phyloP scores from a whole-genome alignment of 2,113 vertebrate genomes.

The Anolis sagrei region DNA sequence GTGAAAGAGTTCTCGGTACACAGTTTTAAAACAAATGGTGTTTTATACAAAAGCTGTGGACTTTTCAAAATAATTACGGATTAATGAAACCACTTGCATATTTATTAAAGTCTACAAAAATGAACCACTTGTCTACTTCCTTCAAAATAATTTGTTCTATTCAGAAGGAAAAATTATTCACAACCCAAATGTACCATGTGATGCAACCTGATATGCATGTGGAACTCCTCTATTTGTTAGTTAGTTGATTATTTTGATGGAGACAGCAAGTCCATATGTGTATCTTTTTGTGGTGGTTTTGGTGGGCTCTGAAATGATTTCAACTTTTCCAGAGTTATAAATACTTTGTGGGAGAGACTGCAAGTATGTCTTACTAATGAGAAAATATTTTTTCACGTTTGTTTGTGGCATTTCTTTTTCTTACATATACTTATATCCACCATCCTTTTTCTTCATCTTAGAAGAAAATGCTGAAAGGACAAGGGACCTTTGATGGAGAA shows the following conservation, averaged over 20 bases:
- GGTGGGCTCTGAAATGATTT: background rate
- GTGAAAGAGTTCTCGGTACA: background rate
- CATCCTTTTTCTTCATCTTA: slow-evolving; percentile 54
- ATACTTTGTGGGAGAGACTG: background rate
- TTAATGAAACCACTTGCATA: background rate
- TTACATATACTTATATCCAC: slow-evolving; percentile 51
- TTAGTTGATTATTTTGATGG: background rate
- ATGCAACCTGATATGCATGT: slow-evolving; percentile 1
- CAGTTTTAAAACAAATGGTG: background rate
- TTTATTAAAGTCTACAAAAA: slow-evolving; percentile 15
- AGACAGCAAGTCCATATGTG: background rate
- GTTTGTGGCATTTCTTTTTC: slow-evolving; percentile 21
- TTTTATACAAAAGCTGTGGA: background rate
- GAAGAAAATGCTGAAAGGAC: slow-evolving; percentile 85
- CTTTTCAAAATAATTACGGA: background rate
- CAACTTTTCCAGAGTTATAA: slow-evolving; percentile 23
- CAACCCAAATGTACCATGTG: background rate
- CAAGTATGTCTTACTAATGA: rapidly evolving
- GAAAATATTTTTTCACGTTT: background rate
- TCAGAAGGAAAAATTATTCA: background rate
- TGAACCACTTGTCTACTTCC: background rate
- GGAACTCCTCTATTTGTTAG: rapidly evolving
- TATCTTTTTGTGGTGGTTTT: background rate
- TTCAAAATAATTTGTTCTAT: slow-evolving; percentile 2
- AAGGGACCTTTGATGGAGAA: slow-evolving; percentile 92